phyloP scores from a whole-genome alignment of 2,113 vertebrate genomes.

The Manacus vitellinus region DNA sequence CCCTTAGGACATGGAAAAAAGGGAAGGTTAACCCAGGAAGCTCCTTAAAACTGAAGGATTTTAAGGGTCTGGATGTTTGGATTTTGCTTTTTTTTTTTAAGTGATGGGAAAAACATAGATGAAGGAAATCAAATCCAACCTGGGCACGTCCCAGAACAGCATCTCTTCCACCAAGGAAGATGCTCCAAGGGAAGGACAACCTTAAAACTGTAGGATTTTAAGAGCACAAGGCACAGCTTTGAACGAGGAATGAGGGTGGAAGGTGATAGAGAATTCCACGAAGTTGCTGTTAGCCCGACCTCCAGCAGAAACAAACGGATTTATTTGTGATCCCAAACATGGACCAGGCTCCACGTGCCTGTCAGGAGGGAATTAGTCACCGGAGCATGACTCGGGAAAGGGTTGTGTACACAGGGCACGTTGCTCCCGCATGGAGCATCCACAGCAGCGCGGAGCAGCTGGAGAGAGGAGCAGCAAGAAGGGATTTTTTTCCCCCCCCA shows the following conservation, averaged over 20 bases:
- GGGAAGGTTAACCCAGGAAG: background rate
- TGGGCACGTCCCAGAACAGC: background rate
- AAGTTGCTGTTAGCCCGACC: background rate
- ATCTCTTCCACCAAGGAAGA: background rate
- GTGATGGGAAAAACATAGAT: fast-evolving
- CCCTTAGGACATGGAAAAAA: too few species aligned
- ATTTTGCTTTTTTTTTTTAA: too few species aligned
- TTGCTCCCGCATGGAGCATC: background rate
- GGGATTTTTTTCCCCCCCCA: background rate
- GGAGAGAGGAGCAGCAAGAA: background rate
- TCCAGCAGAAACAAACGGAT: fast-evolving
- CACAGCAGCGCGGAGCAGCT: background rate
- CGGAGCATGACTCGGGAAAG: background rate
- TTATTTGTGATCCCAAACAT: background rate
- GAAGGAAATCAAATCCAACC: background rate
- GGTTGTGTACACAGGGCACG: background rate
- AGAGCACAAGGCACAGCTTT: background rate
- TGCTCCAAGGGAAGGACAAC: background rate
- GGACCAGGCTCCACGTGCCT: background rate
- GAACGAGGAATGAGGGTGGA: fast-evolving
- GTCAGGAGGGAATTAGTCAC: background rate
- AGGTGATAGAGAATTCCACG: background rate
- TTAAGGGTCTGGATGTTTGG: background rate
- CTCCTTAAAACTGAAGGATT: fast-evolving
- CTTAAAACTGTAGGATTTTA: fast-evolving